Evolutionary conservation across 2,113 vertebrate genomes (phyloP).

Genomic region (Athene noctua): DNA sequence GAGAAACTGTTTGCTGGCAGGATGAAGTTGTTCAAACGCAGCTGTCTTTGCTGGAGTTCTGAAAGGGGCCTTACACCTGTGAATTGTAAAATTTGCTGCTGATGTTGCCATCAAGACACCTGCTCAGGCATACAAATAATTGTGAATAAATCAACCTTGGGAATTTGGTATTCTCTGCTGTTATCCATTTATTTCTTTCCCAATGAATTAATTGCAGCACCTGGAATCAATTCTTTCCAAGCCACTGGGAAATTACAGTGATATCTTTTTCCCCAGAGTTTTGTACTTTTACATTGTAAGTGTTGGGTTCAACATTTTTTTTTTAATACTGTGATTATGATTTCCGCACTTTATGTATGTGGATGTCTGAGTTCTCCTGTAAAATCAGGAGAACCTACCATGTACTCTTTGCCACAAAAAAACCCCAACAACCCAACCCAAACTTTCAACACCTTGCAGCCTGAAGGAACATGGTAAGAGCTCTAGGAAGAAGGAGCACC

Average conservation of each 20-base stretch:
- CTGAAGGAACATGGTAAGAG: not conserved
- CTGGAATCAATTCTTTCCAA: not conserved
- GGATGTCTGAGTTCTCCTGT: not conserved
- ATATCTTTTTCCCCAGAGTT: not conserved
- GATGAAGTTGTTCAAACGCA: slow-evolving; percentile 11
- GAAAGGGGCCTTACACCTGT: not conserved
- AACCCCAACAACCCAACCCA: too few relatives aligned
- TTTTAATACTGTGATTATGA: not conserved
- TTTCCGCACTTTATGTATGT: not conserved
- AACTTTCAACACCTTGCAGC: not conserved
- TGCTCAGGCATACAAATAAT: slow-evolving; percentile 9
- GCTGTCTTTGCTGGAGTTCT: not conserved
- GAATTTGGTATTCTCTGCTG: not conserved
- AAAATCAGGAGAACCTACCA: not conserved
- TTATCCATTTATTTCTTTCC: not conserved
- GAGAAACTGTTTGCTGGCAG: not conserved
- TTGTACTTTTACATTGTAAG: not conserved
- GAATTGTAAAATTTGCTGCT: not conserved
- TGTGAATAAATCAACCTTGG: not conserved
- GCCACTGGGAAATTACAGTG: not conserved
- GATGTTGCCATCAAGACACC: not conserved
- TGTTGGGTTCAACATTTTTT: not conserved
- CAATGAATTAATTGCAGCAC: not conserved
- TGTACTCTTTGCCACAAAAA: not conserved
- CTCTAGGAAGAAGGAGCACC: not conserved